Evolutionary conservation across 2,113 vertebrate genomes (phyloP).

Genomic region (Scomber scombrus): DNA sequence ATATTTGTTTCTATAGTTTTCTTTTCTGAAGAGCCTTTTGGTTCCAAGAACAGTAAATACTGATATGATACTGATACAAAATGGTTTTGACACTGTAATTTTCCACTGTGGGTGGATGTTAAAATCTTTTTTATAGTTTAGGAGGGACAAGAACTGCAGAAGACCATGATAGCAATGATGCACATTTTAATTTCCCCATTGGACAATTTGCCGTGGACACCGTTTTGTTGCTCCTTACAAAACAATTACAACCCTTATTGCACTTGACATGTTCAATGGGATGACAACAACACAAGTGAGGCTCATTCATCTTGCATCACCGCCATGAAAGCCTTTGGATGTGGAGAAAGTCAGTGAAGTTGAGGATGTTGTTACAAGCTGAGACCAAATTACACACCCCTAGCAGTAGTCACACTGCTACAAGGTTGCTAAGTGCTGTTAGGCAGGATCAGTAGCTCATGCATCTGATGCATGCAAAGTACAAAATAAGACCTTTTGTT

Average conservation of each 20-base stretch:
- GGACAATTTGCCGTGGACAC: background rate
- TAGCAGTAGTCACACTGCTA: no score
- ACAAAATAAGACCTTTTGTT: no score
- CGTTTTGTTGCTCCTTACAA: background rate
- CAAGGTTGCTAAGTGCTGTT: background rate
- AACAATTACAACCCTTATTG: background rate
- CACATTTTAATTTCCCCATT: background rate
- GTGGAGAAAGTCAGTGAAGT: background rate
- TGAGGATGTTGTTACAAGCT: background rate
- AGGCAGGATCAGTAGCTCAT: no score
- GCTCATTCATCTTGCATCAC: background rate
- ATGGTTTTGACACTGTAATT: no score
- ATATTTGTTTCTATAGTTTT: background rate
- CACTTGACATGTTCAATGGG: background rate
- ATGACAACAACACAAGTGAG: background rate
- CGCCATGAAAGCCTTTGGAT: background rate
- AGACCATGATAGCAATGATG: background rate
- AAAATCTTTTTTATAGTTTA: background rate
- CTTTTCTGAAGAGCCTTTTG: constrained; percentile 10
- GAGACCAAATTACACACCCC: background rate
- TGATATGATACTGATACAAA: background rate
- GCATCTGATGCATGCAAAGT: no score
- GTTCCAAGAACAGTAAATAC: background rate
- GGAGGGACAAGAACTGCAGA: background rate
- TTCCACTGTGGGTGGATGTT: no score